Conservation (phyloP, 2,113 vertebrate genomes). For the Zapornia atra region DNA sequence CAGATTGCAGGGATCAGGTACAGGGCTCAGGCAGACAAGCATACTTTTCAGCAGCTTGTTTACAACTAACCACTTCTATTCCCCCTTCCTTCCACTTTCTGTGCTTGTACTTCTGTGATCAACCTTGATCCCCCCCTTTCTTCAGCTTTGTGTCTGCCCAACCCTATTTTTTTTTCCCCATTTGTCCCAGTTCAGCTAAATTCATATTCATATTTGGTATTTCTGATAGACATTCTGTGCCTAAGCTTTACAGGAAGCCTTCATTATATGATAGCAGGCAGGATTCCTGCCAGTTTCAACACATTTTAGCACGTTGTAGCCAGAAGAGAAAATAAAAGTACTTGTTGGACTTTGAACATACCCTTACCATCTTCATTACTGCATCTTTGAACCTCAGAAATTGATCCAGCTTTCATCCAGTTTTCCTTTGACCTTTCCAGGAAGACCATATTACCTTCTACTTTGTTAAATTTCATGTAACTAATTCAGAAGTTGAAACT, state of each 20-base stretch:
- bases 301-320: neutral
- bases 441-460: neutral
- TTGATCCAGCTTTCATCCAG: constrained; percentile 1
- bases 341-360: constrained; percentile 11
- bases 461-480: neutral
- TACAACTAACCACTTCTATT: neutral
- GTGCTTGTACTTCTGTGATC: neutral
- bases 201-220: neutral
- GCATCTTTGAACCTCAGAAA: neutral
- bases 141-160: neutral
- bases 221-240: neutral
- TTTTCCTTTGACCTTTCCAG: constrained; percentile 20
- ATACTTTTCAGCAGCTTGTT: neutral
- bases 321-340: constrained; percentile 21
- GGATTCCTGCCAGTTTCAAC: constrained; percentile 9
- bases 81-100: neutral
- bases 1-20: neutral
- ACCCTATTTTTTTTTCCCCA: neutral
- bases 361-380: neutral
- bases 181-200: neutral
- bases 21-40: neutral
- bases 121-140: neutral
- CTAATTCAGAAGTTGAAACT: neutral
- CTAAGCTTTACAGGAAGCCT: neutral
- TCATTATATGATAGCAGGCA: neutral